Evolutionary conservation across 2,888 invertebrate genomes (phyloP).

Genomic region (Helleia helle): DNA sequence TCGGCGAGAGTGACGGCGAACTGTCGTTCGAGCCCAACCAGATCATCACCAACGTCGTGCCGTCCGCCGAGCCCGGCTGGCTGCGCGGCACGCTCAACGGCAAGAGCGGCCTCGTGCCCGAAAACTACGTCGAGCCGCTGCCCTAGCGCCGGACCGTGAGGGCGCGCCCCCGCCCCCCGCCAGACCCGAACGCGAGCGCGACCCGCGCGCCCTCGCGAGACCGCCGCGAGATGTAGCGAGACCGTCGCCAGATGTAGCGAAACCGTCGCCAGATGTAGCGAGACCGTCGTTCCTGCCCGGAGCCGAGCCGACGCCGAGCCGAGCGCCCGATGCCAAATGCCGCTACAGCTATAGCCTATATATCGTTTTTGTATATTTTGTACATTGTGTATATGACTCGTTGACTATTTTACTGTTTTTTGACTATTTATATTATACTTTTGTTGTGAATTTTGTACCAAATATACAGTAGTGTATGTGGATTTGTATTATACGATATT

Average conservation of each 20-base stretch:
- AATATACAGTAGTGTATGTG: slow-evolving; percentile 47
- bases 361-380: slow-evolving; percentile 56
- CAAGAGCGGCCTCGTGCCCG: slow-evolving; percentile 93
- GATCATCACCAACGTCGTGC: slow-evolving; percentile 95
- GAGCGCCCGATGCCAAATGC: no score
- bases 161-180: neutral
- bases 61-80: slow-evolving; percentile 98
- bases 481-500: slow-evolving; percentile 29
- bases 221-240: no score
- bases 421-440: slow-evolving; percentile 68
- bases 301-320: neutral
- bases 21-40: slow-evolving; percentile 98
- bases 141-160: slow-evolving; percentile 63
- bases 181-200: slow-evolving; percentile 47
- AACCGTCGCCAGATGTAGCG: no score
- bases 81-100: slow-evolving; percentile 95
- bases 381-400: slow-evolving; percentile 68
- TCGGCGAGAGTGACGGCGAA: slow-evolving; percentile 97
- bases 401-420: slow-evolving; percentile 67
- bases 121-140: slow-evolving; percentile 95
- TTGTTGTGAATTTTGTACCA: slow-evolving; percentile 70
- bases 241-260: no score
- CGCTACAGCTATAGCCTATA: slow-evolving; percentile 34
- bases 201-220: slow-evolving; percentile 8
- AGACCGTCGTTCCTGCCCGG: no score